Percentiles rank a stretch among this genome's conserved stretches.
These are phyloP conservation scores for Cheilosia variabilis DNA, from an alignment of 2,888 invertebrate genomes.

Conservation along the genomic window DNA sequence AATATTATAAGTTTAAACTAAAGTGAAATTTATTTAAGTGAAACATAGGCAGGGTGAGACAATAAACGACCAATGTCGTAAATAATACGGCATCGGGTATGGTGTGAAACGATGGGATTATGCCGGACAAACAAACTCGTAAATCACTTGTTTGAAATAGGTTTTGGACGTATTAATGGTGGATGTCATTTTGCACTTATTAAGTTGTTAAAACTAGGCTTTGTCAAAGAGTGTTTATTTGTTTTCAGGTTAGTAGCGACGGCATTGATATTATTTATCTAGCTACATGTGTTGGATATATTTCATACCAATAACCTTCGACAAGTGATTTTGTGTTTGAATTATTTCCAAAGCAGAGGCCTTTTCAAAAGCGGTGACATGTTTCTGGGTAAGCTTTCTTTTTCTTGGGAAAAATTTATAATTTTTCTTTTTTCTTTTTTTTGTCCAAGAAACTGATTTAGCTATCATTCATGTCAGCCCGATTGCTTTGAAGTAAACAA, in stretches of 20 bases:
- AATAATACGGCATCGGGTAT: constrained; percentile 10
- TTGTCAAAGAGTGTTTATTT: not conserved
- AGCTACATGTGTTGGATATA: no score
- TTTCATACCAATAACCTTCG: no score
- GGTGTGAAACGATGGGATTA: constrained; percentile 21
- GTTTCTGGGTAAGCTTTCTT: no score
- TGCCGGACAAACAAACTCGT: constrained; percentile 20
- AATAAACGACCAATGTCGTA: constrained; percentile 18
- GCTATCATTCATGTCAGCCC: no score
- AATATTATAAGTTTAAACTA: constrained; percentile 4
- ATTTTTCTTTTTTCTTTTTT: no score
- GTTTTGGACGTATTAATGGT: constrained; percentile 22
- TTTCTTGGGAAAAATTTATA: no score
- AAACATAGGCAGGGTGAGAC: not conserved
- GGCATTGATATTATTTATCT: no score
- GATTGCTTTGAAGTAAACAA: no score
- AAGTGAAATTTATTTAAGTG: constrained; percentile 12
- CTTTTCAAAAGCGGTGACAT: no score
- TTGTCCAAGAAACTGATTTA: no score
- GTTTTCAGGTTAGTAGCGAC: not conserved
- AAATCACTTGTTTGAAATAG: constrained; percentile 21
- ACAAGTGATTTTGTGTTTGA: no score
- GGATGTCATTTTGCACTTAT: constrained; percentile 37
- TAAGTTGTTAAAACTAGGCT: constrained; percentile 10
- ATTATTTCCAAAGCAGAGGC: no score